Conservation (phyloP, 2,113 vertebrate genomes). For the Cinclus cinclus region DNA sequence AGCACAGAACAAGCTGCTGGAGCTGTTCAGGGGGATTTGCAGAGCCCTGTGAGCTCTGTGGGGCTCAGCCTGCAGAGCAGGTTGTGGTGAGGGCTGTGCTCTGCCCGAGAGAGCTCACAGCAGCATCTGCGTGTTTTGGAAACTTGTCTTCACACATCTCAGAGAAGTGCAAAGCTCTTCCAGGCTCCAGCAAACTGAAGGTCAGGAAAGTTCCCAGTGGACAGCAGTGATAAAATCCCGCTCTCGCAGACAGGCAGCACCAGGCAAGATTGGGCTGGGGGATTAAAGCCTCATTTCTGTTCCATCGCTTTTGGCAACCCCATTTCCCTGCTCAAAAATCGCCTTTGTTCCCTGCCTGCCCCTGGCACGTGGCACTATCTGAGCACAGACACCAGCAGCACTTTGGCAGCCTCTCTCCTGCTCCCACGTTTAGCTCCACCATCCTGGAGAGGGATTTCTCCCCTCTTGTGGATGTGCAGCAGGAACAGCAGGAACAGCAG, state of each 20-base stretch:
- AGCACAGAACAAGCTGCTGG: background rate
- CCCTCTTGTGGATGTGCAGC: background rate
- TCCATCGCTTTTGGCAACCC: slow-evolving; percentile 33
- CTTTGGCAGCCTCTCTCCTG: background rate
- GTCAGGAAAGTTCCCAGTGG: slow-evolving; percentile 41
- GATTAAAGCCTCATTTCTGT: slow-evolving; percentile 63
- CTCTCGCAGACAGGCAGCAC: background rate
- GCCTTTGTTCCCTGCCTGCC: background rate
- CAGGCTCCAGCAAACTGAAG: slow-evolving; percentile 46
- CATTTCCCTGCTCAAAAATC: slow-evolving; percentile 50
- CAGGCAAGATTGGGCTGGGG: slow-evolving; percentile 4
- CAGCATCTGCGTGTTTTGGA: background rate
- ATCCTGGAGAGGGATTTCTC: background rate
- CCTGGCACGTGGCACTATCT: background rate
- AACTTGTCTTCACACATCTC: slow-evolving; percentile 14
- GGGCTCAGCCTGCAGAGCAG: background rate
- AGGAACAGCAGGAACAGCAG: background rate
- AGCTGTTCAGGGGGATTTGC: background rate
- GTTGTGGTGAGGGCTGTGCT: background rate
- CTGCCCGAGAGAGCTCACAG: background rate
- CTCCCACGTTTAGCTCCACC: background rate
- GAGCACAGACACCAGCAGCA: background rate
- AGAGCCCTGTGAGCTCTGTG: background rate
- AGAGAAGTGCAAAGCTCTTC: background rate
- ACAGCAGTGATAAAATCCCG: slow-evolving; percentile 28